Percentiles rank a stretch among this genome's conserved stretches.
Evolutionary conservation across 2,113 vertebrate genomes (phyloP).

Genomic region (Meles meles): DNA sequence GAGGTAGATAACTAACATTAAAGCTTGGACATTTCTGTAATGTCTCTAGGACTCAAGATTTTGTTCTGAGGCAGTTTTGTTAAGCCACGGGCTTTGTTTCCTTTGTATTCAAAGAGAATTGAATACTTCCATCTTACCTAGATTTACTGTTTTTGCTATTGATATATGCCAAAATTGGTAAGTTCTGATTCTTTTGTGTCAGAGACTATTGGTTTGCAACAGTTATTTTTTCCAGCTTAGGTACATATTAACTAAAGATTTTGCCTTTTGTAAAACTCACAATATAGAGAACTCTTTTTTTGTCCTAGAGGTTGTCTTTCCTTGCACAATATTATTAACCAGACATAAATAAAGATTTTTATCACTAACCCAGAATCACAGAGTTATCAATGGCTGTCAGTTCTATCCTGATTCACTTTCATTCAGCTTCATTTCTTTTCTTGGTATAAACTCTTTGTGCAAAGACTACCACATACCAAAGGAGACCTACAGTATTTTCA

Average conservation of each 20-base stretch:
- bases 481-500: not conserved
- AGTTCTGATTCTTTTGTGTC: not conserved
- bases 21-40: not conserved
- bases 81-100: not conserved
- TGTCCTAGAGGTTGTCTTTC: not conserved
- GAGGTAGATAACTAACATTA: not conserved
- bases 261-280: not conserved
- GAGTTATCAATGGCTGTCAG: not conserved
- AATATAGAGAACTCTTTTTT: not conserved
- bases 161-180: not conserved
- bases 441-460: not conserved
- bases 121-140: not conserved
- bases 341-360: not conserved
- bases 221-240: constrained; percentile 14
- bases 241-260: not conserved
- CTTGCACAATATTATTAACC: constrained; percentile 15
- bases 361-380: not conserved
- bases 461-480: not conserved
- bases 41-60: not conserved
- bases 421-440: constrained; percentile 12
- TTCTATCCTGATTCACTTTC: not conserved
- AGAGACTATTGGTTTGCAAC: not conserved
- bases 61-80: not conserved
- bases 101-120: not conserved
- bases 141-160: not conserved